Conservation (phyloP, 2,797 vertebrate species). For the Varecia variegata region DNA sequence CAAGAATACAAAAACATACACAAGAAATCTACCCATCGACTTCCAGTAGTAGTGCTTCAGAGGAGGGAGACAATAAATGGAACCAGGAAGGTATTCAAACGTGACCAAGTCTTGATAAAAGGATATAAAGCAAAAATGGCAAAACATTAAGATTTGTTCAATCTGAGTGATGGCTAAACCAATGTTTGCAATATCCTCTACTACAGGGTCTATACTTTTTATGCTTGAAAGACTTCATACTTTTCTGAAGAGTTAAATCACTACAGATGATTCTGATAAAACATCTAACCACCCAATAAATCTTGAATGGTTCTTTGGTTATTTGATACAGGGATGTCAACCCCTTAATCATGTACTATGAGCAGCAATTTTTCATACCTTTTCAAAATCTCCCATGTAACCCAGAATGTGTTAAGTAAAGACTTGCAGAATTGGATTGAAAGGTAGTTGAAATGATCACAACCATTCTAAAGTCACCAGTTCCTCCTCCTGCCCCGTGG, state of each 20-base stretch:
- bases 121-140: neutral
- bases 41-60: neutral
- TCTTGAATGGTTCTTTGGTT: neutral
- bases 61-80: neutral
- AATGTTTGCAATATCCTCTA: slow-evolving; percentile 4
- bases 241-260: neutral
- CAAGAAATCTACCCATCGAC: neutral
- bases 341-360: neutral
- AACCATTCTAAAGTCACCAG: neutral
- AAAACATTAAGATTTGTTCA: neutral
- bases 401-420: neutral
- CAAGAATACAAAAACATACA: neutral
- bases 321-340: neutral
- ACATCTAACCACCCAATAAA: neutral
- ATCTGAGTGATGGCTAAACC: neutral
- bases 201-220: neutral
- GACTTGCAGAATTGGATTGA: neutral
- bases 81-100: neutral
- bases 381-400: neutral
- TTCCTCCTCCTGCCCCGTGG: neutral
- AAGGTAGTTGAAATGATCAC: neutral
- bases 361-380: neutral
- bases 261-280: neutral
- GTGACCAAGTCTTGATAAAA: slow-evolving; percentile 6
- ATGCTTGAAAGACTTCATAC: neutral